phyloP scores from a whole-genome alignment of 2,888 invertebrate species.

The Brenthis daphne region DNA sequence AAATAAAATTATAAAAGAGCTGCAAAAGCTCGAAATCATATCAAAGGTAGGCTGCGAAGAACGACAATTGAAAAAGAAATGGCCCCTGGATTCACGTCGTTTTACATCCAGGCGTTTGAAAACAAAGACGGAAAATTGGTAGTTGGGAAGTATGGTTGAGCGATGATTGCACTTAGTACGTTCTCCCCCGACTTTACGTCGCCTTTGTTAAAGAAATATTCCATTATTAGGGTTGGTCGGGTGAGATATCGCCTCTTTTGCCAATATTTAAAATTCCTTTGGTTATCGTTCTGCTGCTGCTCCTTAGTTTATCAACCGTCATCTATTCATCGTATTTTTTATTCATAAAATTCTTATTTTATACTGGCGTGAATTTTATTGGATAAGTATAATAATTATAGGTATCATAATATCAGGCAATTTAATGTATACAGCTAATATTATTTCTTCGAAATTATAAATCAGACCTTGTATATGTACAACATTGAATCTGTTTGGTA shows the following conservation, averaged over 20 bases:
- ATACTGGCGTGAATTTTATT: not conserved
- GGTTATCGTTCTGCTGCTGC: constrained; percentile 38
- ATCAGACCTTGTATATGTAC: constrained; percentile 16
- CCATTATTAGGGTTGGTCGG: constrained; percentile 45
- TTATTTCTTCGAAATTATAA: constrained; percentile 14
- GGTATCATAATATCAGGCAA: too few relatives aligned
- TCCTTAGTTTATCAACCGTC: constrained; percentile 40
- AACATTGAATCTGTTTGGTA: constrained; percentile 4
- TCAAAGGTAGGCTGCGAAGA: constrained; percentile 35
- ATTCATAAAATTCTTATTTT: not conserved
- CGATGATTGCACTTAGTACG: constrained; percentile 56
- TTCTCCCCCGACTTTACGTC: constrained; percentile 41
- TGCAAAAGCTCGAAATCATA: constrained; percentile 18
- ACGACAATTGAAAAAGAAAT: constrained; percentile 40
- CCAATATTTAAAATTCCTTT: constrained; percentile 40
- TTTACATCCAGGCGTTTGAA: constrained; percentile 52
- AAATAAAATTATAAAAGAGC: constrained; percentile 8
- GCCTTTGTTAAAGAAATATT: constrained; percentile 54
- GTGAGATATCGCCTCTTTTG: constrained; percentile 32
- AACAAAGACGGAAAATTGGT: constrained; percentile 70
- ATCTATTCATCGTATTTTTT: not conserved
- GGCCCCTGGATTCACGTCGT: constrained; percentile 51
- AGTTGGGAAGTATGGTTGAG: constrained; percentile 52
- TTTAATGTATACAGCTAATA: too few relatives aligned
- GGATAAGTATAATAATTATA: too few relatives aligned